Base-by-base conservation (phyloP, 2,113 vertebrate genomes). In the Xiphias gladius region DNA sequence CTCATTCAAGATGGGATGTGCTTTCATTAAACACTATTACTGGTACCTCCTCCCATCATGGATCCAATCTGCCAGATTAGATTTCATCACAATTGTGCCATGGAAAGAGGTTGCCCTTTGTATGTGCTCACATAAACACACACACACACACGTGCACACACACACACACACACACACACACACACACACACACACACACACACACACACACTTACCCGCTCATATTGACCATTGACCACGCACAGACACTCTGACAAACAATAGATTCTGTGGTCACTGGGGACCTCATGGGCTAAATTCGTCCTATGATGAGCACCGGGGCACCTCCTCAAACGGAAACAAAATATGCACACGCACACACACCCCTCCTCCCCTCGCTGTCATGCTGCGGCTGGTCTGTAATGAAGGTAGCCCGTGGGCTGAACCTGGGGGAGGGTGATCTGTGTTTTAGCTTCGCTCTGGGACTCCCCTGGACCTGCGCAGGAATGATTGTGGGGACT, bases 1-100 rank as follows among this genome's bases (percentile, higher is more conserved):
- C 74, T 84, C 76, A 80, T 84, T 83, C 62, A 43, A 66, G 76
- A 76, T 86, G 69, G 78, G 83, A 63, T 87, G 61, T 46, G 82
- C 86, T 92, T 87, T 90, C 81, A 77, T 82, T 82, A 77, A 85
- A 86, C 83, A 77, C 79, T 74, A 79, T 93, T 91, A 88, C 88
- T 86, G 85, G 75, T 78, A 88, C 80, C 87, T 85, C 78, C 84
- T 88, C 70, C 69, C 70, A 83, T 74, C 59, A 62, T 52, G 68
- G 70, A 69, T 88, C 76, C 76, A 80, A 83, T 87, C 76, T 73
- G 32, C 74, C 68, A 50, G 70, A 86, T 89, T 87, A 73, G 73
- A 87, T 93, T 89, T 90, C 70, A 88, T 83, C 48, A 52, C 19
- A 88, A 88, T 77, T 77, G 88, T 89, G 77, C 84, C 62, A 35